phyloP scores from a whole-genome alignment of 2,113 vertebrate genomes.

The Cercocebus atys region DNA sequence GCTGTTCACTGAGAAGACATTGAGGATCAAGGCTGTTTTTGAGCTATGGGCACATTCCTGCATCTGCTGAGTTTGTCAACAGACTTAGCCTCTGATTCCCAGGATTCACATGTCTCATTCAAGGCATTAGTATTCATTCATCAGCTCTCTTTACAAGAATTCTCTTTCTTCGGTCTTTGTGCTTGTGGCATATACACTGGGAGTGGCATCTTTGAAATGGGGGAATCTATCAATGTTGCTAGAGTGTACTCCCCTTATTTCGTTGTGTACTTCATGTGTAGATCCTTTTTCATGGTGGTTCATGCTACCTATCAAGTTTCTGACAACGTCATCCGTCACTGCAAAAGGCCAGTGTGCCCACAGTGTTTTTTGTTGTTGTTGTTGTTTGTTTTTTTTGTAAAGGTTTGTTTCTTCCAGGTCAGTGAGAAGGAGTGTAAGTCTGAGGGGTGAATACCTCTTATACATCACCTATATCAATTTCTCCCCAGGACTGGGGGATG shows the following conservation, averaged over 20 bases:
- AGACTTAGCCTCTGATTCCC: background rate
- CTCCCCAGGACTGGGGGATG: background rate
- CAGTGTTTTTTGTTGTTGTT: fast-evolving
- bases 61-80: background rate
- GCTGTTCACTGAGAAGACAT: background rate
- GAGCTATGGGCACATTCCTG: background rate
- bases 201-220: conserved; percentile 50
- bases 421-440: conserved; percentile 43
- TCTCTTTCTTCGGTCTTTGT: conserved; percentile 1
- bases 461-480: background rate
- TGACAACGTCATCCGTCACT: conserved; percentile 25
- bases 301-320: conserved; percentile 39
- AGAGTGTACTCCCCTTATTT: conserved; percentile 56
- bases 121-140: background rate
- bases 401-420: conserved; percentile 51
- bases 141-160: background rate
- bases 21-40: background rate
- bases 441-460: conserved; percentile 7
- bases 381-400: background rate
- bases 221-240: background rate
- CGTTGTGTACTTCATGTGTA: conserved; percentile 62
- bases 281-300: conserved; percentile 60
- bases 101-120: background rate
- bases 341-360: conserved; percentile 10
- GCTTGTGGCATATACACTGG: background rate